phyloP scores from a whole-genome alignment of 2,113 vertebrate genomes.

The Trachemys scripta region DNA sequence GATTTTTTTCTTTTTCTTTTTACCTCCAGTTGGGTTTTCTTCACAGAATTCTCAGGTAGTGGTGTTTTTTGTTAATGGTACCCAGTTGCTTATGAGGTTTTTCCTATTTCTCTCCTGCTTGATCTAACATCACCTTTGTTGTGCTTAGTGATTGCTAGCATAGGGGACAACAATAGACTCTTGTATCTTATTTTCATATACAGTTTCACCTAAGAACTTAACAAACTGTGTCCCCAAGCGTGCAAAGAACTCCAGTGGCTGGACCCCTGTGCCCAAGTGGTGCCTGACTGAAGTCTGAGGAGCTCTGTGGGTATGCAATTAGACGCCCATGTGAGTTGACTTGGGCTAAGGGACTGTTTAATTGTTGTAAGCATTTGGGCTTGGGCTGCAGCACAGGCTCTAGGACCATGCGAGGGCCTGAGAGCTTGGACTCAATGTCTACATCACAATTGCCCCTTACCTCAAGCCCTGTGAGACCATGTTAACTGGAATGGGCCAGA shows the following conservation, averaged over 20 bases:
- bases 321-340: background rate
- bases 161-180: background rate
- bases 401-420: background rate
- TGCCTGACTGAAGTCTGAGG: background rate
- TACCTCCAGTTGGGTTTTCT: background rate
- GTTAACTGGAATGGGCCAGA: background rate
- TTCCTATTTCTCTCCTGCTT: background rate
- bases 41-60: too few species aligned
- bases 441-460: background rate
- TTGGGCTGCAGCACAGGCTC: background rate
- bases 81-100: background rate
- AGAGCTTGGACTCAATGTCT: background rate
- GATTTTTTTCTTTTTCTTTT: background rate
- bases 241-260: rapidly evolving
- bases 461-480: background rate
- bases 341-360: background rate
- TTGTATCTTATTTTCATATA: background rate
- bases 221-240: background rate
- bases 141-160: background rate
- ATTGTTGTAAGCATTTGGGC: background rate
- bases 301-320: background rate
- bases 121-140: background rate
- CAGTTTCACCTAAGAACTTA: background rate
- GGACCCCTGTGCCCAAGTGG: background rate
- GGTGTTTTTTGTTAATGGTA: background rate